These are phyloP conservation scores for Heterodera filipjevi DNA, from an alignment of 2,888 invertebrate species.

Conservation along the genomic window DNA sequence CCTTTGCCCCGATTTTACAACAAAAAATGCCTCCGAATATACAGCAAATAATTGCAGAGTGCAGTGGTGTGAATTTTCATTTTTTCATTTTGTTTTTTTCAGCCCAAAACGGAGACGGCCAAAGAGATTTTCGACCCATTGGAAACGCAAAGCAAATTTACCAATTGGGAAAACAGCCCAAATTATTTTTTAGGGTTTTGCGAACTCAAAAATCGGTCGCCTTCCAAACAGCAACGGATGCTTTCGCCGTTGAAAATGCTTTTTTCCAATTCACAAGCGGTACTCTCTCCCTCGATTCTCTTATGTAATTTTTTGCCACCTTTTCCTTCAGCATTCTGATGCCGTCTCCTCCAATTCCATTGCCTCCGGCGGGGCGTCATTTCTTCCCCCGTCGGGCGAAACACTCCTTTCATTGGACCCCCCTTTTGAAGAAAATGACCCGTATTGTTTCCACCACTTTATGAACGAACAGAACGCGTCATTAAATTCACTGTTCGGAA, in stretches of 20 bases:
- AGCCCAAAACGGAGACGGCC: not conserved
- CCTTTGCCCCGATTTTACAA: conserved; percentile 38
- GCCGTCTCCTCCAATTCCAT: conserved; percentile 16
- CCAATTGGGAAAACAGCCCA: not conserved
- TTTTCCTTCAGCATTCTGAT: not conserved
- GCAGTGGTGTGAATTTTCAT: not conserved
- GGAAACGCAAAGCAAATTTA: too few relatives aligned
- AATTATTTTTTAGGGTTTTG: not conserved
- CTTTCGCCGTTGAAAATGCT: conserved; percentile 27
- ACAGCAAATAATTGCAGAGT: not conserved
- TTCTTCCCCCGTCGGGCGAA: conserved; percentile 21
- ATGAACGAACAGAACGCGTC: conserved; percentile 13
- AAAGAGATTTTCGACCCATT: too few relatives aligned
- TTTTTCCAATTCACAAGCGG: not conserved
- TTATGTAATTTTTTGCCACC: not conserved
- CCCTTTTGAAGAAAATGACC: conserved; percentile 21
- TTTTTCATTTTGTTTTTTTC: not conserved
- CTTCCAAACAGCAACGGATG: conserved; percentile 6
- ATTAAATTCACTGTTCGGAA: conserved; percentile 16
- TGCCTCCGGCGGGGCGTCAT: too few relatives aligned
- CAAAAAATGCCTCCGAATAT: conserved; percentile 18
- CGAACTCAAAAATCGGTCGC: not conserved
- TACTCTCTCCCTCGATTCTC: not conserved
- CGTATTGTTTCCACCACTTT: not conserved
- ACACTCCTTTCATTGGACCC: conserved; percentile 43